phyloP scores from a whole-genome alignment of 2,888 invertebrate species.

The Micoletzkya japonica region DNA sequence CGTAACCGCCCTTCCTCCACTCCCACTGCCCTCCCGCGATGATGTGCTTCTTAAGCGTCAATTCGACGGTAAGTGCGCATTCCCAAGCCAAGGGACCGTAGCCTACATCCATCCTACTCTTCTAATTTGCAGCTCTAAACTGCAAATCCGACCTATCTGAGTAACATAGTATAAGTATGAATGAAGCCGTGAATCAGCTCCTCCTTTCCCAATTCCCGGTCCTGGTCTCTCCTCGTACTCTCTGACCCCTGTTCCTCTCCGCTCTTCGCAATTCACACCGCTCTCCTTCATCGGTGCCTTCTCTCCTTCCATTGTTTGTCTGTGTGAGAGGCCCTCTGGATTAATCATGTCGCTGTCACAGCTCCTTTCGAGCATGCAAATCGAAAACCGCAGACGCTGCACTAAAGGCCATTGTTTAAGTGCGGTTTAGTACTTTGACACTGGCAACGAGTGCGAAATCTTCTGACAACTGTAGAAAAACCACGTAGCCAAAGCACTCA shows the following conservation, averaged over 20 bases:
- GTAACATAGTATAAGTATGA: too few species aligned
- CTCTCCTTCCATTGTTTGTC: neutral
- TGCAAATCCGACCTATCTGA: too few species aligned
- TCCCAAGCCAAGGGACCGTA: neutral
- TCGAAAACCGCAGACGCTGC: too few species aligned
- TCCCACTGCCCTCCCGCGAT: slow-evolving; percentile 13
- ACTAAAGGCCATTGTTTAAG: too few species aligned
- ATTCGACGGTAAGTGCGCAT: slow-evolving; percentile 18
- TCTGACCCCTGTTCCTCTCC: neutral
- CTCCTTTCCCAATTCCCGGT: too few species aligned
- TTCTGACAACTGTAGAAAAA: too few species aligned
- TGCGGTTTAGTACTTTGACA: too few species aligned
- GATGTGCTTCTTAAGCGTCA: slow-evolving; percentile 22
- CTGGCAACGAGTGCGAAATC: too few species aligned
- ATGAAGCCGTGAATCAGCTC: too few species aligned
- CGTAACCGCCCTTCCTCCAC: neutral
- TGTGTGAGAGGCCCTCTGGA: neutral
- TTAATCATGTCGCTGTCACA: neutral
- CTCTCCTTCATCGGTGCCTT: neutral
- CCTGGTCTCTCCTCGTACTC: neutral
- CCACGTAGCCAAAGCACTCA: too few species aligned
- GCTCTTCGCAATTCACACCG: neutral
- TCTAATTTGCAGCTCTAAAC: too few species aligned
- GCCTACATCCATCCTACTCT: neutral
- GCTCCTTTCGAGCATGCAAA: too few species aligned